These are phyloP conservation scores for Pogonophryne albipinna DNA, from an alignment of 2,797 vertebrate genomes.

Conservation along the genomic window DNA sequence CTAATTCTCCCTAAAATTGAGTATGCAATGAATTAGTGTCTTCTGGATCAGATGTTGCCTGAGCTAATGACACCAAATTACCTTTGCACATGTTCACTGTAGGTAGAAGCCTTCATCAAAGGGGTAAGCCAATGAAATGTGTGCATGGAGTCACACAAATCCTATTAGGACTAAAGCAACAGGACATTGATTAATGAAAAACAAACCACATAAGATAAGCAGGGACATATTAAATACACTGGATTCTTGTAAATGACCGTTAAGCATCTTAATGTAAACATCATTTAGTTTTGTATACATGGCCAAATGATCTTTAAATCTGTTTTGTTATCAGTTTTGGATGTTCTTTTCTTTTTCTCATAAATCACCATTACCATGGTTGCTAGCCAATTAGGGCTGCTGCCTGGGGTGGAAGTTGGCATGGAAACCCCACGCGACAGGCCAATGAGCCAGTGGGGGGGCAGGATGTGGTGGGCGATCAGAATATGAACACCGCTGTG, in stretches of 20 bases:
- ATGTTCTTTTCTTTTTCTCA: constrained; percentile 8
- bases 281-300: constrained; percentile 8
- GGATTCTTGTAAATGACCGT: constrained; percentile 31
- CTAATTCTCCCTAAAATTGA: neutral
- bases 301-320: too few relatives aligned
- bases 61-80: too few relatives aligned
- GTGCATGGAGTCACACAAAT: too few relatives aligned
- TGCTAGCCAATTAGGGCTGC: constrained; percentile 54
- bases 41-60: too few relatives aligned
- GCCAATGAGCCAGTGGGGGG: constrained; percentile 57
- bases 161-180: constrained; percentile 3
- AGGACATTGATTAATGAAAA: too few relatives aligned
- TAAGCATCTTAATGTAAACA: constrained; percentile 18
- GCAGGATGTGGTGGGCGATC: constrained; percentile 53
- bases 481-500: constrained; percentile 44
- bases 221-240: constrained; percentile 21
- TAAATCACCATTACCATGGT: constrained; percentile 42
- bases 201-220: constrained; percentile 18
- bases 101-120: too few relatives aligned
- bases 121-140: too few relatives aligned
- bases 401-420: constrained; percentile 59
- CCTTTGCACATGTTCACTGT: too few relatives aligned
- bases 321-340: neutral
- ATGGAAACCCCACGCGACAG: constrained; percentile 44
- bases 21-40: too few relatives aligned